Base-by-base conservation (phyloP, 2,113 vertebrate species). In the Orycteropus afer region DNA sequence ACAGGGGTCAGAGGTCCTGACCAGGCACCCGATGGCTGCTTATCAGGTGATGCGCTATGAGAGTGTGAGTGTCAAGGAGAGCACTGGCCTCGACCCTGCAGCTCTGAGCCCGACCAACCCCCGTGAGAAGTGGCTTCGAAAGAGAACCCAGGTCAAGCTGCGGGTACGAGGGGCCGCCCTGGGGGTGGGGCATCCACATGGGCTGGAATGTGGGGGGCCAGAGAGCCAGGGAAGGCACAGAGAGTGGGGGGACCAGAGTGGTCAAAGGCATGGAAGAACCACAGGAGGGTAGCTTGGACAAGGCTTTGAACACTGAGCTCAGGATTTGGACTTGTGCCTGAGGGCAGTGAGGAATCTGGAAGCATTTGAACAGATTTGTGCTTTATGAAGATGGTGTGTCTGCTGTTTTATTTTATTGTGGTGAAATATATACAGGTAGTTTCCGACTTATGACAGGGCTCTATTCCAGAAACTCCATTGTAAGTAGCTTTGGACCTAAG, bases 131-230 rank as follows among this genome's bases (percentile, higher is more conserved):
- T 99, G 99, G 99, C 98, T 99, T 42, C 98, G 99, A 18, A 99
- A 99, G 97, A 98, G 99, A 97, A 99, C 99, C 5, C 99, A 99
- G 47, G 99, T 99, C 97, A 99, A 99, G 95, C 97, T 99, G 91
- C 98, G 99, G 98, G 99, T 99, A 94, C 3, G 8, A 1, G 42
- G 40, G 71, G 80, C 37, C 63, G 53, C 27, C n/a, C 10, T 12
- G 9, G 53, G 74, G 6, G 23, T 8, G 53, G 37, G 32, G 23
- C 25, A 2, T 29, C 27, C 10, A 81, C 29, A 32, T 32, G 63
- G 80, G 45, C 81, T 84, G 34, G 67, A 29, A 29, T 45, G 29
- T 78, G 74, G 42, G 76, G 37, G 22, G 22, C n/a, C 53, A 27
- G 51, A 27, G 34, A 32, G 40, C n/a, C 40, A 11, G 17, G 7